Evolutionary conservation across 2,888 invertebrate species (phyloP).

Genomic region (Hydraecia micacea): DNA sequence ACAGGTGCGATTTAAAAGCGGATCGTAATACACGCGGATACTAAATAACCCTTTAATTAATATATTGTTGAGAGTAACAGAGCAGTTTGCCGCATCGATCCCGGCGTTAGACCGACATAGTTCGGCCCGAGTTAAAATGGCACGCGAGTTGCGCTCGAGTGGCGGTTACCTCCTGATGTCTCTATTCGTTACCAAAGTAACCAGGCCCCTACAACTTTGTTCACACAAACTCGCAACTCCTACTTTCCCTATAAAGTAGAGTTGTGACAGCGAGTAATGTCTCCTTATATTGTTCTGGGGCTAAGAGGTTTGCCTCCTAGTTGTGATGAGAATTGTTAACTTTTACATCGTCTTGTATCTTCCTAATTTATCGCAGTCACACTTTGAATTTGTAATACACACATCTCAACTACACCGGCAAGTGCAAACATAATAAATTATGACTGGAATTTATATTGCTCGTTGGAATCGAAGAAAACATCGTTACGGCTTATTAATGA

Average conservation of each 20-base stretch:
- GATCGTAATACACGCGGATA: slow-evolving; percentile 58
- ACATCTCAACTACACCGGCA: slow-evolving; percentile 60
- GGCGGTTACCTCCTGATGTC: slow-evolving; percentile 85
- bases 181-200: slow-evolving; percentile 89
- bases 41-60: slow-evolving; percentile 70
- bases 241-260: slow-evolving; percentile 89
- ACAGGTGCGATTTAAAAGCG: slow-evolving; percentile 66
- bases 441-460: slow-evolving; percentile 66
- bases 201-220: slow-evolving; percentile 86
- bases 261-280: slow-evolving; percentile 90
- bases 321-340: slow-evolving; percentile 88
- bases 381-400: slow-evolving; percentile 77
- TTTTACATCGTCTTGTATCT: slow-evolving; percentile 81
- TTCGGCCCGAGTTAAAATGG: slow-evolving; percentile 82
- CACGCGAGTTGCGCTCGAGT: slow-evolving; percentile 83
- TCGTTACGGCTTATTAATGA: slow-evolving; percentile 82
- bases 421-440: slow-evolving; percentile 69
- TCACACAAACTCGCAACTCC: slow-evolving; percentile 83
- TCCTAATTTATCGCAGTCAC: slow-evolving; percentile 78
- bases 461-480: slow-evolving; percentile 74
- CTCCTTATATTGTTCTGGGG: slow-evolving; percentile 90
- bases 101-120: slow-evolving; percentile 77
- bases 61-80: slow-evolving; percentile 68
- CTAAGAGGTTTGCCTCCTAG: slow-evolving; percentile 88
- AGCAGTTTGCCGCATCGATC: slow-evolving; percentile 72